Conservation (phyloP, 23 tunicate genomes). For the Halocynthia aurantium region DNA sequence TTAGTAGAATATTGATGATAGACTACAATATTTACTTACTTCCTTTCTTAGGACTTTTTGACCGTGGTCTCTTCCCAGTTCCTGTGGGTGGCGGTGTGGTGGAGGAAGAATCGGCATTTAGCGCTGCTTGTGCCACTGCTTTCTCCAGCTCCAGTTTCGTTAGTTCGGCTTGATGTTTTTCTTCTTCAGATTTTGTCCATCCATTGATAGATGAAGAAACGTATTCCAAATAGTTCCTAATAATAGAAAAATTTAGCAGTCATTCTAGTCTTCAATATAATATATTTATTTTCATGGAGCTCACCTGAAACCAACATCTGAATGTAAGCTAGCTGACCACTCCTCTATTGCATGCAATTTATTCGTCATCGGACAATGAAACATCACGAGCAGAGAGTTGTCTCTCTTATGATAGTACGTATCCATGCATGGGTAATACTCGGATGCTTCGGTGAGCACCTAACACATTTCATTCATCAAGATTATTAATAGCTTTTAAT, state of each 20-base stretch:
- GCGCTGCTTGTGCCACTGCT: constrained; percentile 11
- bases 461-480: neutral
- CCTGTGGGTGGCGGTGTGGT: constrained; percentile 40
- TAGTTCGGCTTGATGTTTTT: constrained; percentile 44
- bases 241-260: neutral
- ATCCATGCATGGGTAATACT: constrained; percentile 75
- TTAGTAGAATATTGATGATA: constrained; percentile 1
- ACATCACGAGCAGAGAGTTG: constrained; percentile 46
- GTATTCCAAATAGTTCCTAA: constrained; percentile 71
- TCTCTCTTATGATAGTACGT: constrained; percentile 81
- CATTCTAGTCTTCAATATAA: neutral
- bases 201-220: constrained; percentile 55
- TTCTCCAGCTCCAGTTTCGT: constrained; percentile 57
- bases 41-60: constrained; percentile 72
- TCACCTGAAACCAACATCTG: constrained; percentile 93
- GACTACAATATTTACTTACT: constrained; percentile 21
- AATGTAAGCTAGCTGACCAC: constrained; percentile 72
- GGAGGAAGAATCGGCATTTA: constrained; percentile 8
- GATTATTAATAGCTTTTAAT: neutral
- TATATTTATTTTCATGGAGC: neutral
- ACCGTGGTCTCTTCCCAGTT: constrained; percentile 67
- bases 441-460: constrained; percentile 68
- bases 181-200: constrained; percentile 76
- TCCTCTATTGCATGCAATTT: constrained; percentile 22
- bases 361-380: constrained; percentile 77